Percentiles rank a stretch among this genome's conserved stretches.
Evolutionary conservation across 2,888 invertebrate species (phyloP).

Genomic region (Onchidella celtica): DNA sequence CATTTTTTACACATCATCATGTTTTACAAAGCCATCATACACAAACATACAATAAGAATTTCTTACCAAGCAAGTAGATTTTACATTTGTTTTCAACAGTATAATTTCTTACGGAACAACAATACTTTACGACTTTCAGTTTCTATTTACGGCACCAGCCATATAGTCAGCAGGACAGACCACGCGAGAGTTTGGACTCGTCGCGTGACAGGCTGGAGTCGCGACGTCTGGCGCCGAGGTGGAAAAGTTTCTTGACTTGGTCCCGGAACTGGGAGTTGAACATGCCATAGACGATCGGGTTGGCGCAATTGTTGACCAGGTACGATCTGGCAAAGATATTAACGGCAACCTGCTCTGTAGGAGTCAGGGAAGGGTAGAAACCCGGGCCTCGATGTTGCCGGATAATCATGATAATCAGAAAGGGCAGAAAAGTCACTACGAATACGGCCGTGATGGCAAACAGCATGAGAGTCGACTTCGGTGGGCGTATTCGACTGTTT

Average conservation of each 20-base stretch:
- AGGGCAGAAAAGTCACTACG: conserved; percentile 57
- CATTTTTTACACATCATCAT: too few relatives aligned
- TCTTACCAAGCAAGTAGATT: too few relatives aligned
- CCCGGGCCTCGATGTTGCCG: conserved; percentile 44
- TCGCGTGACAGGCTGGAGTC: conserved; percentile 1
- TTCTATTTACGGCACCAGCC: too few relatives aligned
- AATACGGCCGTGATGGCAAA: conserved; percentile 60
- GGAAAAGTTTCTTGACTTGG: conserved; percentile 48
- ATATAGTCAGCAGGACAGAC: conserved; percentile 28
- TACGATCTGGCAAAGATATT: conserved; percentile 59
- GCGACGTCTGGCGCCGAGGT: not conserved
- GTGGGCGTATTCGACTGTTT: conserved; percentile 34
- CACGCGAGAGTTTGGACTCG: conserved; percentile 1
- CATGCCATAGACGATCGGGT: conserved; percentile 60
- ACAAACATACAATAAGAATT: too few relatives aligned
- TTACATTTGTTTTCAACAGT: too few relatives aligned
- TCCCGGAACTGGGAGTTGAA: conserved; percentile 57
- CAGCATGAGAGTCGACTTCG: conserved; percentile 56
- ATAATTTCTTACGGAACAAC: too few relatives aligned
- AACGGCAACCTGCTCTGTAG: conserved; percentile 49
- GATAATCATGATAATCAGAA: conserved; percentile 58
- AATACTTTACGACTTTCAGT: too few relatives aligned
- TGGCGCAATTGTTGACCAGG: conserved; percentile 60
- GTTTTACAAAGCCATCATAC: too few relatives aligned
- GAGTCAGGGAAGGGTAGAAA: conserved; percentile 53